Conservation (phyloP, 2,797 vertebrate genomes). For the Pachyuromys duprasi region DNA sequence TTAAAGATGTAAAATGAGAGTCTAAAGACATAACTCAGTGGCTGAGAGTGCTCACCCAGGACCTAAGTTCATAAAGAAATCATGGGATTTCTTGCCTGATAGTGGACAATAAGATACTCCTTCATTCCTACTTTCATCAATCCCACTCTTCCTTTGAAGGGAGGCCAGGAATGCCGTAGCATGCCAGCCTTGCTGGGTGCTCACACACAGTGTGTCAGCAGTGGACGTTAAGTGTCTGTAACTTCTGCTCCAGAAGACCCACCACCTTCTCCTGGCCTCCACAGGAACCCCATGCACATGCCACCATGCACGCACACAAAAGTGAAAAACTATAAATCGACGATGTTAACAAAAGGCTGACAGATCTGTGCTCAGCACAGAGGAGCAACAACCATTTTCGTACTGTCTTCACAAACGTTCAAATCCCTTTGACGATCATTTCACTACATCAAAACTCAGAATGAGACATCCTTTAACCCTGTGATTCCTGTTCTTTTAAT, state of each 20-base stretch:
- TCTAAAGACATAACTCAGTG: too few species aligned
- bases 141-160: background rate
- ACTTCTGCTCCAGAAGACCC: background rate
- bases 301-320: background rate
- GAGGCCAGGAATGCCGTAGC: background rate
- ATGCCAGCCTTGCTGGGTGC: background rate
- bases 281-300: too few species aligned
- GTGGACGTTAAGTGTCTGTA: background rate
- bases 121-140: background rate
- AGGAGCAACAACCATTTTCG: background rate
- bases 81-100: background rate
- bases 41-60: too few species aligned
- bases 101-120: background rate
- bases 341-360: background rate
- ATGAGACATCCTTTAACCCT: background rate
- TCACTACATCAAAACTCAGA: conserved; percentile 5
- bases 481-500: background rate
- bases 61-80: background rate
- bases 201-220: too few species aligned
- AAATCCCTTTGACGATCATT: background rate
- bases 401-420: background rate
- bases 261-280: background rate
- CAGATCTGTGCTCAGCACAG: background rate
- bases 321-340: conserved; percentile 44
- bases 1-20: background rate